Percentiles rank a stretch among this genome's conserved stretches.
These are phyloP conservation scores for Hymenochirus boettgeri DNA, from an alignment of 2,113 vertebrate species.

Conservation along the genomic window DNA sequence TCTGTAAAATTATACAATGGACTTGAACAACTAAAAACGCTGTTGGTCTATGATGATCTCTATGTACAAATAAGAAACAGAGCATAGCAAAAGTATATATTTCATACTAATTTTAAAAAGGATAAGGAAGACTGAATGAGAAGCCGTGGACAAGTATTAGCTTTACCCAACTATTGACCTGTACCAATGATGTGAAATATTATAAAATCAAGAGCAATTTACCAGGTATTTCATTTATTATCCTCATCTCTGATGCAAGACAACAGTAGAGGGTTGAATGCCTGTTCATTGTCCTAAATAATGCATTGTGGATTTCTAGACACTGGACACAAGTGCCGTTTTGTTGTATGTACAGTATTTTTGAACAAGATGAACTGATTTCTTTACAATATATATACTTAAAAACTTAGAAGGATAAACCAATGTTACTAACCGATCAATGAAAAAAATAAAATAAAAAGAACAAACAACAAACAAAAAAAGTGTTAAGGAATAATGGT, in stretches of 20 bases:
- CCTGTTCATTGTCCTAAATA: constrained; percentile 31
- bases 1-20: constrained; percentile 75
- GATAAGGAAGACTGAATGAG: constrained; percentile 66
- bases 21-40: constrained; percentile 76
- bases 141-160: no score
- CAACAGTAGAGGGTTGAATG: constrained; percentile 34
- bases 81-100: constrained; percentile 78
- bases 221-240: constrained; percentile 27
- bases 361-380: constrained; percentile 28
- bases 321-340: constrained; percentile 26
- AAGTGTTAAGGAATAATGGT: constrained; percentile 20
- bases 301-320: constrained; percentile 29
- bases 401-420: constrained; percentile 30
- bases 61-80: constrained; percentile 81
- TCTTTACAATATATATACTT: constrained; percentile 40
- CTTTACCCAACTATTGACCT: no score
- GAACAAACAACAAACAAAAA: constrained; percentile 7
- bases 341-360: constrained; percentile 36
- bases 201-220: constrained; percentile 36
- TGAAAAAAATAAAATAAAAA: background rate
- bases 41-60: constrained; percentile 65
- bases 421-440: constrained; percentile 23
- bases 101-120: constrained; percentile 72
- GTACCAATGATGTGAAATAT: constrained; percentile 17
- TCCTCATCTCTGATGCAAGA: constrained; percentile 37